Percentiles rank a stretch among this genome's conserved stretches.
phyloP scores from a whole-genome alignment of 2,113 vertebrate species.

The Ophiodon elongatus region DNA sequence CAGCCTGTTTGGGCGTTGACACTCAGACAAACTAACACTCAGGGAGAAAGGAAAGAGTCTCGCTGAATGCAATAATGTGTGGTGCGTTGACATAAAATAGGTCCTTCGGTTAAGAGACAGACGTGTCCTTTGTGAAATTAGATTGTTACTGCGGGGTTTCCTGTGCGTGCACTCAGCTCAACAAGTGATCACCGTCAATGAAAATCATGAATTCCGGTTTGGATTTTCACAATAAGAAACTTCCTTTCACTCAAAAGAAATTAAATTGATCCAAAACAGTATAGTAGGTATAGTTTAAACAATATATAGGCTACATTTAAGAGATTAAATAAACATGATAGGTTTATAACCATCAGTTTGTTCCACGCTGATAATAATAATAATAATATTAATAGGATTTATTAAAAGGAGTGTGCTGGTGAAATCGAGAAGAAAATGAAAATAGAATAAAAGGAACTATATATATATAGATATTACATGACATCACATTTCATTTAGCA shows the following conservation, averaged over 20 bases:
- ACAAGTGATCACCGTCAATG: slow-evolving; percentile 55
- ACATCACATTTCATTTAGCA: no score
- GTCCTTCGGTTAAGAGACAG: not conserved
- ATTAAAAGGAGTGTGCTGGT: not conserved
- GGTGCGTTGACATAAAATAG: not conserved
- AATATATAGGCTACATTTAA: not conserved
- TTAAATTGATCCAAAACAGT: not conserved
- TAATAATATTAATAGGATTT: no score
- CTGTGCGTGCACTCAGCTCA: slow-evolving; percentile 46
- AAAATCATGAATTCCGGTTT: not conserved
- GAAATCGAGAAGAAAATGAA: not conserved
- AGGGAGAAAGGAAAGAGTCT: not conserved
- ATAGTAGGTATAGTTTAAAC: not conserved
- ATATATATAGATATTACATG: no score
- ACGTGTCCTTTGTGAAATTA: not conserved
- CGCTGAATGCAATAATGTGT: not conserved
- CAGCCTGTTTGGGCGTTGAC: slow-evolving; percentile 5
- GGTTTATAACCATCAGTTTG: not conserved
- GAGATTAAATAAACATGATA: not conserved
- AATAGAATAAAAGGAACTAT: not conserved
- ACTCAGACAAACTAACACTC: not conserved
- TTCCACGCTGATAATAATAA: no score
- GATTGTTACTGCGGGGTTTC: slow-evolving; percentile 35
- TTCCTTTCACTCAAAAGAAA: not conserved
- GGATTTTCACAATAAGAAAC: slow-evolving; percentile 66